phyloP scores from a whole-genome alignment of 1,140 invertebrate genomes.

The Cyclargus thomasi region DNA sequence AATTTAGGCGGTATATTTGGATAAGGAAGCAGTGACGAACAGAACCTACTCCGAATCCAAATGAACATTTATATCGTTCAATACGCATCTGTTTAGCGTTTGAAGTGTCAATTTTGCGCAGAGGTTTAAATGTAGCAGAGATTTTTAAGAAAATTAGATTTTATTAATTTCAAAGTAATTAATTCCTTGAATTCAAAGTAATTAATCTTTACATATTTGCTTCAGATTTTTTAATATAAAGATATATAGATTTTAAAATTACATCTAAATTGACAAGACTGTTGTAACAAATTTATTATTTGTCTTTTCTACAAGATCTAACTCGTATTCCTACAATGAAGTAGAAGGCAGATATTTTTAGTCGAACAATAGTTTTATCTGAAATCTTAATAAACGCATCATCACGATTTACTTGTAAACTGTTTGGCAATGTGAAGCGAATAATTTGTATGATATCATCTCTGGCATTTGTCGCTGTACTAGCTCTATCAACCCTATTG shows the following conservation, averaged over 20 bases:
- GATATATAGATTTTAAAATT: no score
- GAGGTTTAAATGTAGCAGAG: not conserved
- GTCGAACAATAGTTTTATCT: not conserved
- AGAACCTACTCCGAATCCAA: constrained; percentile 7
- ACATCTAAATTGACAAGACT: no score
- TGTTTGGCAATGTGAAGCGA: constrained; percentile 18
- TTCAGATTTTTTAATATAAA: no score
- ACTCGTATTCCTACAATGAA: no score
- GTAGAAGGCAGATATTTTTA: not conserved
- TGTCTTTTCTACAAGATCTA: no score
- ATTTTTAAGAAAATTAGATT: not conserved
- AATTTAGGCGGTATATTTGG: constrained; percentile 34
- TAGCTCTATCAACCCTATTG: not conserved
- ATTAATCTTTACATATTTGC: no score
- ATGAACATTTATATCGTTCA: not conserved
- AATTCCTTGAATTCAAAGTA: no score
- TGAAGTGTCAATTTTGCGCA: not conserved
- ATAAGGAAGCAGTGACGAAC: constrained; percentile 21
- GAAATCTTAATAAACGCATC: not conserved
- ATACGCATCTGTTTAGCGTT: constrained; percentile 1
- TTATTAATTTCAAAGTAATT: no score
- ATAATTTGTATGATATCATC: constrained; percentile 20
- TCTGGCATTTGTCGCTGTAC: constrained; percentile 9
- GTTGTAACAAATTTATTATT: no score
- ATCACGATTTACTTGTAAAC: constrained; percentile 5